These are phyloP conservation scores for Dryas iulia DNA, from an alignment of 1,140 invertebrate species.

Conservation along the genomic window DNA sequence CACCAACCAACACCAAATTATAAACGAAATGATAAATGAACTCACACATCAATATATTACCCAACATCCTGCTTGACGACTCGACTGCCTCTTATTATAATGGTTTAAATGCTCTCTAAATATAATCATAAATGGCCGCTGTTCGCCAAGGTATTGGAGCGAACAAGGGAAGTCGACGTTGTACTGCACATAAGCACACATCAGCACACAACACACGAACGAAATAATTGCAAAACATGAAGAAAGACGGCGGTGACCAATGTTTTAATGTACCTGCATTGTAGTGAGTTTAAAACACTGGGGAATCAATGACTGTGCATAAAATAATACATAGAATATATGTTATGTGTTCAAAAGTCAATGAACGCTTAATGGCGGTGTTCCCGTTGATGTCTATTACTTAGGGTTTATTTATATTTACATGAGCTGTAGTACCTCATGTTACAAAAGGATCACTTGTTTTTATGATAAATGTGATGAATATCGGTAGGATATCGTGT, in stretches of 20 bases:
- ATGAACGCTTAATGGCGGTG: conserved; percentile 38
- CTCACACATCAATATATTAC: conserved; percentile 65
- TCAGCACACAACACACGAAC: conserved; percentile 42
- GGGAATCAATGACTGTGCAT: conserved; percentile 56
- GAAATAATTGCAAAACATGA: conserved; percentile 49
- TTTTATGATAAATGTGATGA: conserved; percentile 43
- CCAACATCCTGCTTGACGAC: conserved; percentile 43
- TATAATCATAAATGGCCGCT: conserved; percentile 55
- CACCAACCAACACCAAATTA: conserved; percentile 67
- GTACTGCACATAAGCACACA: conserved; percentile 57
- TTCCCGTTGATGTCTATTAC: conserved; percentile 58
- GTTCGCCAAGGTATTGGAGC: conserved; percentile 43
- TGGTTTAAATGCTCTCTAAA: conserved; percentile 54
- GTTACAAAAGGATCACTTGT: conserved; percentile 15
- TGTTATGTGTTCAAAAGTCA: conserved; percentile 41
- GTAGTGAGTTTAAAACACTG: conserved; percentile 36
- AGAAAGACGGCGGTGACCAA: conserved; percentile 39
- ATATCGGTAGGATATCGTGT: conserved; percentile 38
- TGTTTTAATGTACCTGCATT: conserved; percentile 33
- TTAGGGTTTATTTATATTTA: conserved; percentile 39
- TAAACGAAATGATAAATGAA: conserved; percentile 70
- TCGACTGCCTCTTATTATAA: conserved; percentile 45
- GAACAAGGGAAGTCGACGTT: conserved; percentile 29
- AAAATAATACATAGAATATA: conserved; percentile 30
- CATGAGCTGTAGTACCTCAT: conserved; percentile 8